Conservation (phyloP, 1,140 invertebrate species). For the Drepana arcuata region DNA sequence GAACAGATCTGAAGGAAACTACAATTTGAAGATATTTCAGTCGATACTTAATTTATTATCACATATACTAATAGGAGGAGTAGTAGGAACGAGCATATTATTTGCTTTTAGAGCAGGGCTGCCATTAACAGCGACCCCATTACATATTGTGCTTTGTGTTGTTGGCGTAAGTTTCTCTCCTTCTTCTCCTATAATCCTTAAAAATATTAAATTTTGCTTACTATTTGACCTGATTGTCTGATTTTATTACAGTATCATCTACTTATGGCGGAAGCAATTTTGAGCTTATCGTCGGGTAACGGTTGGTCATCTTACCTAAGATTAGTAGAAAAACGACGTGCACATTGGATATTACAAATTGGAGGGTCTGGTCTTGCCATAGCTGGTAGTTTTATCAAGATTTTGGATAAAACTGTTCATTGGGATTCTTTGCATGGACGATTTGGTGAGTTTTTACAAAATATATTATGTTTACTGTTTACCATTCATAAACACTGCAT, state of each 20-base stretch:
- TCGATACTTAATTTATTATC: conserved; percentile 25
- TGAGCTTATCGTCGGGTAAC: conserved; percentile 33
- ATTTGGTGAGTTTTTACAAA: conserved; percentile 33
- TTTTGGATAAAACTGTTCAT: conserved; percentile 28
- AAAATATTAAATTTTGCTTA: too few species aligned
- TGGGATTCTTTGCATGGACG: conserved; percentile 41
- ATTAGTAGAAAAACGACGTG: conserved; percentile 31
- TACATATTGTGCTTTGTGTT: conserved; percentile 39
- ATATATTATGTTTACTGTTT: not conserved
- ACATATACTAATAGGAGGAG: conserved; percentile 31
- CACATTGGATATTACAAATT: conserved; percentile 40
- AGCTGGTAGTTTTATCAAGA: conserved; percentile 40
- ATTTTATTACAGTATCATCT: conserved; percentile 50
- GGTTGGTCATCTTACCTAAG: conserved; percentile 36
- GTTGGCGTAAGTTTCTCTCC: conserved; percentile 36
- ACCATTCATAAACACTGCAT: not conserved
- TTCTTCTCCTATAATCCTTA: not conserved
- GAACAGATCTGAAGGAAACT: conserved; percentile 4
- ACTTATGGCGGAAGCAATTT: conserved; percentile 47
- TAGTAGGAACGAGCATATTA: conserved; percentile 21
- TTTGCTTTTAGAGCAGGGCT: conserved; percentile 28
- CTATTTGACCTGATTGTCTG: too few species aligned
- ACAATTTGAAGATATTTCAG: conserved; percentile 22
- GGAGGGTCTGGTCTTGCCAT: conserved; percentile 39
- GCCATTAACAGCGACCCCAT: conserved; percentile 15